A percentile compares a stretch with the other conserved stretches of the same genome.
phyloP scores from a whole-genome alignment of 1,140 invertebrate genomes.

The Hyles vespertilio region DNA sequence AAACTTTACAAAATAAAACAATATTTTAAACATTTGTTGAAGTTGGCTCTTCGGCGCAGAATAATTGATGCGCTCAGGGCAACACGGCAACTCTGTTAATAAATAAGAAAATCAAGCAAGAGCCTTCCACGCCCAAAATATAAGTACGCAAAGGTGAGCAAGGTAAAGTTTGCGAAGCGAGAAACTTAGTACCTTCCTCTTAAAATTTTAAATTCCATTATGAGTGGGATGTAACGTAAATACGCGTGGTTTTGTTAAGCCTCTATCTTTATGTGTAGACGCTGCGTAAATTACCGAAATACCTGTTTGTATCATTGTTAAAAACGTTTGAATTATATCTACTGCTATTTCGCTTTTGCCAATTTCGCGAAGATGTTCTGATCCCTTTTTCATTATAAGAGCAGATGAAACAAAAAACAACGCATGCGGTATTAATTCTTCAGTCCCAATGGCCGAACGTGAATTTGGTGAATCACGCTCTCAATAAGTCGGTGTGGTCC shows the following conservation, averaged over 20 bases:
- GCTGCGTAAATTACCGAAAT: not conserved
- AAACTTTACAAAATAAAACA: too few species aligned
- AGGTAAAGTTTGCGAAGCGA: constrained; percentile 12
- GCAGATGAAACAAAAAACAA: too few species aligned
- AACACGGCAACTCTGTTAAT: constrained; percentile 6
- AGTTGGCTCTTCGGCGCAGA: too few species aligned
- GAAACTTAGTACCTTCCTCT: constrained; percentile 20
- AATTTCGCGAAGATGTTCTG: too few species aligned
- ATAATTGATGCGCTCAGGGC: too few species aligned
- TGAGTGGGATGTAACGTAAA: constrained; percentile 18
- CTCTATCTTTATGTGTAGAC: constrained; percentile 5
- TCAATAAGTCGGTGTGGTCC: too few species aligned
- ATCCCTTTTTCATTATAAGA: too few species aligned
- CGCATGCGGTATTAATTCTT: too few species aligned
- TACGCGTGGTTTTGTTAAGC: constrained; percentile 9
- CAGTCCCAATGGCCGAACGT: too few species aligned
- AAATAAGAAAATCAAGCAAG: constrained; percentile 15
- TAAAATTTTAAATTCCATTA: constrained; percentile 28
- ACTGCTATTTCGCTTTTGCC: too few species aligned
- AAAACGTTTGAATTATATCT: not conserved
- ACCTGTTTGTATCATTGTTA: constrained; percentile 5
- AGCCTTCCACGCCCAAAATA: constrained; percentile 7
- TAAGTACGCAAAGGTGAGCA: not conserved
- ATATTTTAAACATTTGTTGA: too few species aligned
- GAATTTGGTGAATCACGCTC: too few species aligned